phyloP scores from a whole-genome alignment of 2,888 invertebrate genomes.

The Notocelia uddmanniana region DNA sequence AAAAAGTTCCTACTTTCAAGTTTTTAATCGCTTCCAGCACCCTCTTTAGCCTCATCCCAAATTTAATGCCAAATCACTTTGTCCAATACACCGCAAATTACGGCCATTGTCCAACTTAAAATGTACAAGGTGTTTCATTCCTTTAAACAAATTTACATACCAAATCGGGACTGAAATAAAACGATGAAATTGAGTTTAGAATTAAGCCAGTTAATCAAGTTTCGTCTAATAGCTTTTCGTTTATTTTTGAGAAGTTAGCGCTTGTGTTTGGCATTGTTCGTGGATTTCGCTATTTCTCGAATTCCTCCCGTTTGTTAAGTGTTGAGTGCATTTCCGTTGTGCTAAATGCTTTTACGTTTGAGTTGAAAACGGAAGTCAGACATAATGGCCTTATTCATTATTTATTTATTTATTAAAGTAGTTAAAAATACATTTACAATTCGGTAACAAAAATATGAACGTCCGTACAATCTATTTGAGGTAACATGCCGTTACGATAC shows the following conservation, averaged over 20 bases:
- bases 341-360: not conserved
- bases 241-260: conserved; percentile 33
- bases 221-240: conserved; percentile 33
- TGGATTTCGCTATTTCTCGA: not conserved
- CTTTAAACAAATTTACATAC: conserved; percentile 40
- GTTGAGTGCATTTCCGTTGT: not conserved
- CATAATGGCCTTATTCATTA: too few species aligned
- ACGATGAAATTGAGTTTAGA: conserved; percentile 44
- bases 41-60: conserved; percentile 49
- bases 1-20: too few species aligned
- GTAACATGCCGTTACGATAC: too few species aligned
- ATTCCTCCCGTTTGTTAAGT: not conserved
- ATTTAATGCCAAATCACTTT: conserved; percentile 77
- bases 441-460: too few species aligned
- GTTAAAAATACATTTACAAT: too few species aligned
- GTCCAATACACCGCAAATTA: conserved; percentile 73
- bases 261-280: conserved; percentile 15
- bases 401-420: too few species aligned
- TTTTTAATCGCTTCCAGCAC: conserved; percentile 50
- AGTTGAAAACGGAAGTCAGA: too few species aligned
- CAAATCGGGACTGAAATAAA: conserved; percentile 52
- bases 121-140: conserved; percentile 66
- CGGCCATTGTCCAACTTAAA: conserved; percentile 75
- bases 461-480: too few species aligned
- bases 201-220: conserved; percentile 33